These are phyloP conservation scores for Pachyseris speciosa DNA, from an alignment of 64 coral and sea anemone species.

Conservation along the genomic window DNA sequence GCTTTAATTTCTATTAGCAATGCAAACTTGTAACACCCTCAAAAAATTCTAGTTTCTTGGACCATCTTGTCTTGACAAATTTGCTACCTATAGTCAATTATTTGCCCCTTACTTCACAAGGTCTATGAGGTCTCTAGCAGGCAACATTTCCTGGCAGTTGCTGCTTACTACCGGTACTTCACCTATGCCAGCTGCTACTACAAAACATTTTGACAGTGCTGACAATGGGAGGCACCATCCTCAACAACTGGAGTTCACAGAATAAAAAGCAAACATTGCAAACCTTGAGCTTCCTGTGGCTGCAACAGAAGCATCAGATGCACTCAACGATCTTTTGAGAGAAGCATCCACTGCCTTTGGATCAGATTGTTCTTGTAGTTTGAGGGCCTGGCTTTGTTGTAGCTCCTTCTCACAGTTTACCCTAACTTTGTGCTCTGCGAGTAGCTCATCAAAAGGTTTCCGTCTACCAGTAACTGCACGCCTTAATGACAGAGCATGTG, in stretches of 20 bases:
- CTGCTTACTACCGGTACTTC: no score
- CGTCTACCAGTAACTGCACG: slow-evolving; percentile 87
- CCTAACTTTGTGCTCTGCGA: slow-evolving; percentile 92
- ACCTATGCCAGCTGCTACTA: no score
- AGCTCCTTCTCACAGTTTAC: slow-evolving; percentile 96
- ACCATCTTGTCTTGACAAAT: no score
- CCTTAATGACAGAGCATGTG: slow-evolving; percentile 95
- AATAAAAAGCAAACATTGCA: background rate
- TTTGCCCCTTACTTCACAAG: no score
- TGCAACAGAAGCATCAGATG: slow-evolving; percentile 8
- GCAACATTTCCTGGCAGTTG: no score
- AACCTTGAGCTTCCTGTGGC: slow-evolving; percentile 23
- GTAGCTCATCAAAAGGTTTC: slow-evolving; percentile 91
- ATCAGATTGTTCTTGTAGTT: slow-evolving; percentile 45
- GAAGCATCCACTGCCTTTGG: background rate
- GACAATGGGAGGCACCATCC: no score
- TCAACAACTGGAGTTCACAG: background rate
- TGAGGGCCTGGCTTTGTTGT: slow-evolving; percentile 67
- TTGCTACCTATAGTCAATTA: no score
- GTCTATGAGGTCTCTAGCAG: no score
- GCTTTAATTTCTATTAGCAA: no score
- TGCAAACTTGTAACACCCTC: no score
- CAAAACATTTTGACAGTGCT: no score
- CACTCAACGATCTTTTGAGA: slow-evolving; percentile 2
- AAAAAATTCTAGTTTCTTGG: no score